A percentile compares a stretch with the other conserved stretches of the same genome.
Evolutionary conservation across 1,140 invertebrate genomes (phyloP).

Genomic region (Himalopsyche phryganea): DNA sequence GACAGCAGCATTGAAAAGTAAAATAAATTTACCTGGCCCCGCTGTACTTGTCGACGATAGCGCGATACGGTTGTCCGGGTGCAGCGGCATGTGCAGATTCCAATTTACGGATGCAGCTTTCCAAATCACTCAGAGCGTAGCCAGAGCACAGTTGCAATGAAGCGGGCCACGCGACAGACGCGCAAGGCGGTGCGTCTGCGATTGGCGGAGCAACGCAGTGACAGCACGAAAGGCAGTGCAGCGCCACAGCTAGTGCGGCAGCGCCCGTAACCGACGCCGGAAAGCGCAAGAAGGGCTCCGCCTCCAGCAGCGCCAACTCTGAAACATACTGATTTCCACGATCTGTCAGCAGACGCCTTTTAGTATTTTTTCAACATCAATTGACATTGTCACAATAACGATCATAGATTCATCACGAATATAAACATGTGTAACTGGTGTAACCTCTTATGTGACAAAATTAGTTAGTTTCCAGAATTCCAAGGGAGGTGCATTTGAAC

Average conservation of each 20-base stretch:
- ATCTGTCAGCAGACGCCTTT: not conserved
- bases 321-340: slow-evolving; percentile 67
- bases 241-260: slow-evolving; percentile 75
- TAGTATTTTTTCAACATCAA: not conserved
- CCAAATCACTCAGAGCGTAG: slow-evolving; percentile 67
- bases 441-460: too few relatives aligned
- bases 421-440: too few relatives aligned
- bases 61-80: slow-evolving; percentile 66
- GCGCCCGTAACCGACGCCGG: slow-evolving; percentile 83
- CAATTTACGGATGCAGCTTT: slow-evolving; percentile 64
- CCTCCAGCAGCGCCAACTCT: slow-evolving; percentile 82
- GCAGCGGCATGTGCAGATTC: slow-evolving; percentile 67
- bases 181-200: slow-evolving; percentile 47
- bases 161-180: slow-evolving; percentile 63
- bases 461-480: too few relatives aligned
- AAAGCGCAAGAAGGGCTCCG: slow-evolving; percentile 78
- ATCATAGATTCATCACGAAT: too few relatives aligned
- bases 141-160: slow-evolving; percentile 63
- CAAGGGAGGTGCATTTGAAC: too few relatives aligned
- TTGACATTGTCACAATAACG: not conserved
- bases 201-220: slow-evolving; percentile 20
- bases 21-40: slow-evolving; percentile 58
- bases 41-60: slow-evolving; percentile 83
- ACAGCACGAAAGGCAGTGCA: slow-evolving; percentile 50
- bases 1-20: too few relatives aligned